Evolutionary conservation across 2,113 vertebrate species (phyloP), one percentile per base, ranked within the genome.

Genomic region (Corythornis madagascariensis): DNA sequence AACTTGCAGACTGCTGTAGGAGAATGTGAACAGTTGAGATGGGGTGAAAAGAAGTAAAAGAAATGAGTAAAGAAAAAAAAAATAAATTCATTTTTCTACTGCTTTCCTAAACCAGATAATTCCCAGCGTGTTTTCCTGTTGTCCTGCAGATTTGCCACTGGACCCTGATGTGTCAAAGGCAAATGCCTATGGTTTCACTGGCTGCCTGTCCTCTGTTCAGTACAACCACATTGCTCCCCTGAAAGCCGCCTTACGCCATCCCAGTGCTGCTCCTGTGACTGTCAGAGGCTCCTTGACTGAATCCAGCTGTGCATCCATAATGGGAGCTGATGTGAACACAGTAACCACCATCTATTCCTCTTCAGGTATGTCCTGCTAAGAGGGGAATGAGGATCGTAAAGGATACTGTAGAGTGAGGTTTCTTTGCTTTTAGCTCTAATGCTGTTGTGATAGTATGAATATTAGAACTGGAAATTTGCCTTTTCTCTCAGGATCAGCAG

Each of bases 201-300:
- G 99, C 79, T 99, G 99, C 94, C 97, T 99, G 40, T 99, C 99
- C 31, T 98, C 99, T 7, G 98, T 99, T 14, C 99, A 98, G 92
- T 99, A 99, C 96, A 99, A 99, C 65, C 98, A 99, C 7, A 91
- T 98, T 7, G 98, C 98, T 6, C 99, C 99, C 3, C 94, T 99
- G 88, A 99, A 99, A 96, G 98, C 98, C 7, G 99, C 98, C 14
- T 95, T 99, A 22, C 98, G 98, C 3, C 98, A 99, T 31, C 95
- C 97, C 17, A 97, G 97, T 6, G 16, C 96, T 12, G 98, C 99
- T 18, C 96, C 99, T 1, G 98, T 99, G 79, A 98, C 97, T 16
- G 95, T 99, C 48, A 96, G 88, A 2, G 99, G 99, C 2, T 97
- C 97, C 5, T 57, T 99, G 97, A 97, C 96, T 9, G 98, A 99